Conservation (phyloP, 2,888 invertebrate genomes). For the Orchesellides sinensis region DNA sequence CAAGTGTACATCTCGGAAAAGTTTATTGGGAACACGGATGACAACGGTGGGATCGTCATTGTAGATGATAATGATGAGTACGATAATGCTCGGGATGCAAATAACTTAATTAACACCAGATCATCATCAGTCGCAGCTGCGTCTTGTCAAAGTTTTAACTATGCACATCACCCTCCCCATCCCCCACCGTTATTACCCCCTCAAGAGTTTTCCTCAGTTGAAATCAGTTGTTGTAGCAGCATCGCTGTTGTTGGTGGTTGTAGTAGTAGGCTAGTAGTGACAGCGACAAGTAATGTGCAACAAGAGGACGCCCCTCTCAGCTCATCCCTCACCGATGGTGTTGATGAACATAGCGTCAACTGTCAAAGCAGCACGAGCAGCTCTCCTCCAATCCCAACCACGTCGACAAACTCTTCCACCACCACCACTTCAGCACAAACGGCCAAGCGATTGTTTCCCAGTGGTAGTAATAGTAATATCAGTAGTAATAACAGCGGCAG, state of each 20-base stretch:
- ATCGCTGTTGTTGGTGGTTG: too few relatives aligned
- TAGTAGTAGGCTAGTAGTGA: too few relatives aligned
- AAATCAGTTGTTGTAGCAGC: too few relatives aligned
- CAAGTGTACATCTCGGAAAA: neutral
- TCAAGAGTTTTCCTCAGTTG: too few relatives aligned
- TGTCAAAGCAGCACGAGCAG: neutral
- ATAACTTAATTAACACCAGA: too few relatives aligned
- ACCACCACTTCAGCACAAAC: constrained; percentile 5
- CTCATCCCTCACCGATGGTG: neutral
- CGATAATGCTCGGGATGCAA: neutral
- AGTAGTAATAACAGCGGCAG: too few relatives aligned
- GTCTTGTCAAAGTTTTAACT: too few relatives aligned
- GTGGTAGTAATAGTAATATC: too few relatives aligned
- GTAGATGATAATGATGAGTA: constrained; percentile 34
- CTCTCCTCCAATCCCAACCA: neutral
- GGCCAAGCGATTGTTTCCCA: constrained; percentile 58
- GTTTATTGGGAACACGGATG: constrained; percentile 6
- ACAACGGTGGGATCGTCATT: neutral
- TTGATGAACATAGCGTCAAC: neutral
- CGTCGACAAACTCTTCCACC: neutral
- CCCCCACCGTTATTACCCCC: too few relatives aligned
- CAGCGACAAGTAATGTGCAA: too few relatives aligned
- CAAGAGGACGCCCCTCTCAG: neutral
- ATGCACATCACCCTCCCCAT: neutral
- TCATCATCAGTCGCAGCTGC: too few relatives aligned